Evolutionary conservation across 2,888 invertebrate genomes (phyloP), one percentile per base, ranked within the genome.

Genomic region (Pristionchus maxplancki): DNA sequence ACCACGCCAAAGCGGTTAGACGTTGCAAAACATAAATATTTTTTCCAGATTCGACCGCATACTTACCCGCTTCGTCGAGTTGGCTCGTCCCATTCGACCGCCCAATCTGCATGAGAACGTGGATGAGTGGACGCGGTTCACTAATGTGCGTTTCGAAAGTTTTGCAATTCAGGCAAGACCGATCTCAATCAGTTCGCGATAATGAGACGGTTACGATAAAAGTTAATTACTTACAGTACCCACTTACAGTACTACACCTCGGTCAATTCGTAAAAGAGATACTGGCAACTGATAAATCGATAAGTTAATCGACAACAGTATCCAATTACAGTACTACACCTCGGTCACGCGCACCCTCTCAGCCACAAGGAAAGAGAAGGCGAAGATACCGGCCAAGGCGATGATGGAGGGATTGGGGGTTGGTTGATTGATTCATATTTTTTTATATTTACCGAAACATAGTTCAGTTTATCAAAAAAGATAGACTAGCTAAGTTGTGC

Each of bases 21-120:
- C n/a, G n/a, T n/a, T n/a, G n/a, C n/a, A n/a, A n/a, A n/a, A n/a
- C n/a, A n/a, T n/a, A n/a, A n/a, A n/a, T n/a, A n/a, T n/a, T n/a
- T n/a, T n/a, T 71, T 71, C n/a, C 31, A 85, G 88, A 28, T 81
- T 90, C 37, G 88, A 90, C 67, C 58, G 58, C 11, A 58, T 64
- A 31, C 34, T 89, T 8, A 88, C 88, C 13, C 50, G 82, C 20
- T 74, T 90, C 44, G 90, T 89, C 40, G 89, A 90, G 64, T 4
- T 88, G 62, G 90, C 88, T 1, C 58, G 81, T 8, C 81, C 88
- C 53, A 44, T 88, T 48, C 88, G 88, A 40, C 81, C 88, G 40
- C 88, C 88, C 0, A 48, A 48, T 17, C 44, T 78, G 78, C 78
- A 78, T 28, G 78, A 78, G 17, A 78, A 78, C 24, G 78, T 48